phyloP scores from a whole-genome alignment of 2,113 vertebrate species.

The Forbesichthys agassizii region DNA sequence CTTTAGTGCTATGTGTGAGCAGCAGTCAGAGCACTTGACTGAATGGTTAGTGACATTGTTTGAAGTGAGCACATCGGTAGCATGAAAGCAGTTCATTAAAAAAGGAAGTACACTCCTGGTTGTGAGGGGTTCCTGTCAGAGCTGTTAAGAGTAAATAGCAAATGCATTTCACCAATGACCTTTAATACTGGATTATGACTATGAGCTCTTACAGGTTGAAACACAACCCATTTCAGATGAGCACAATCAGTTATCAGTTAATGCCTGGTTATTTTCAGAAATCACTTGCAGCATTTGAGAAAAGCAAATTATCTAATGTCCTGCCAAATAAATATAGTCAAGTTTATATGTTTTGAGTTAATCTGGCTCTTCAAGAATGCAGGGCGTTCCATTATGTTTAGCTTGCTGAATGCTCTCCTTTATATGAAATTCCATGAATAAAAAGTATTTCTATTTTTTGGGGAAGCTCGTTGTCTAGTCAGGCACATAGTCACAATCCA shows the following conservation, averaged over 20 bases:
- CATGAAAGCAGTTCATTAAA: slow-evolving; percentile 21
- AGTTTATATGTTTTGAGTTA: neutral
- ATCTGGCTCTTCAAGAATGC: neutral
- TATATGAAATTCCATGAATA: neutral
- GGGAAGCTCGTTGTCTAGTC: neutral
- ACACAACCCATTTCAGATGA: neutral
- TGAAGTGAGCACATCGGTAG: slow-evolving; percentile 19
- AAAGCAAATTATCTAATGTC: neutral
- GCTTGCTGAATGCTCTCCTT: neutral
- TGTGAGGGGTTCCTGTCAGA: neutral
- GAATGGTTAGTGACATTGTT: slow-evolving; percentile 30
- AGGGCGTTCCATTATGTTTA: too few relatives aligned
- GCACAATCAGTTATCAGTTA: neutral
- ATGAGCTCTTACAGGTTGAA: neutral
- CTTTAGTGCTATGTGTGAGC: slow-evolving; percentile 37
- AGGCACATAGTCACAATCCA: slow-evolving; percentile 19
- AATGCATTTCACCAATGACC: neutral
- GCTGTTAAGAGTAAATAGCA: neutral
- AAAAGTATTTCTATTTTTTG: neutral
- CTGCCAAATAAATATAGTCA: neutral
- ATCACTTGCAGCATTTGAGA: neutral
- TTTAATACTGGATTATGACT: neutral
- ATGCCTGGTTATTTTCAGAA: neutral
- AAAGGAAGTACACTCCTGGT: slow-evolving; percentile 7
- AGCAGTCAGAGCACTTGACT: slow-evolving; percentile 33